phyloP scores from a whole-genome alignment of 1,140 invertebrate genomes.

The Venturia canescens region DNA sequence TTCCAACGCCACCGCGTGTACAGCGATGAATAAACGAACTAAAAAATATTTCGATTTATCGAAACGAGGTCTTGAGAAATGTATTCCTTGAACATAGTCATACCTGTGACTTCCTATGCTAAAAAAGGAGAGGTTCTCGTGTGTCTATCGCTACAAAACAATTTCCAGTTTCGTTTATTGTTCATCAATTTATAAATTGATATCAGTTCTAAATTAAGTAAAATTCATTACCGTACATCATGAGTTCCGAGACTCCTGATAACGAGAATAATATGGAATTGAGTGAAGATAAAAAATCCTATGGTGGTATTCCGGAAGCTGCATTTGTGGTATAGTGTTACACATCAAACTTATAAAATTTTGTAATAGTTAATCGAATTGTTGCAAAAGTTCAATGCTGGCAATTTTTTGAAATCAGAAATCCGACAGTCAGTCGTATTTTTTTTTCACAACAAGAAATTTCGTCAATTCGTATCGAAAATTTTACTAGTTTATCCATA shows the following conservation, averaged over 20 bases:
- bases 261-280: constrained; percentile 69
- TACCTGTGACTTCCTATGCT: no score
- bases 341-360: constrained; percentile 62
- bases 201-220: no score
- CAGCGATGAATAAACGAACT: no score
- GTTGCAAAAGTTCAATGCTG: not conserved
- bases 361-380: not conserved
- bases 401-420: not conserved
- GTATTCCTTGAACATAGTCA: no score
- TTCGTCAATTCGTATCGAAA: no score
- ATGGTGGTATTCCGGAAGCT: constrained; percentile 88
- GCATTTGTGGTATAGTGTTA: constrained; percentile 83
- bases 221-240: constrained; percentile 56
- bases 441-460: not conserved
- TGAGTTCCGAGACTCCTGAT: constrained; percentile 67
- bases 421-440: not conserved
- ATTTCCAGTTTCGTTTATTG: no score
- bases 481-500: constrained; percentile 23
- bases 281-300: constrained; percentile 82
- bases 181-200: no score
- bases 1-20: no score
- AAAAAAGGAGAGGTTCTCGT: no score
- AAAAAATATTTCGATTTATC: no score
- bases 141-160: no score
- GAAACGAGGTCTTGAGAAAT: no score